Percentiles rank a stretch among this genome's conserved stretches.
phyloP scores from a whole-genome alignment of 2,113 vertebrate genomes.

The Scopus umbretta region DNA sequence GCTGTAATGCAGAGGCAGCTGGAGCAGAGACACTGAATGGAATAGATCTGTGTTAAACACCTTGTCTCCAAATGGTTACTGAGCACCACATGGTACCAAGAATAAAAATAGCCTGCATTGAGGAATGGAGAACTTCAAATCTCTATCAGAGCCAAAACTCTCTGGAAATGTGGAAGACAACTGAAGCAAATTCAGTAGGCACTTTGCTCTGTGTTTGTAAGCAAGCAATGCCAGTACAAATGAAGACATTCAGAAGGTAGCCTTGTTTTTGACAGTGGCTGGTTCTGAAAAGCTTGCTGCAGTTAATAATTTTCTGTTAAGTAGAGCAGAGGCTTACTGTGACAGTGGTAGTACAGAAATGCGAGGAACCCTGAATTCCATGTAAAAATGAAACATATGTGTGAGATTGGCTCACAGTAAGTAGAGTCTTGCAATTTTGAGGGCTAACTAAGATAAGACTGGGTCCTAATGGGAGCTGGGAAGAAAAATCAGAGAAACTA shows the following conservation, averaged over 20 bases:
- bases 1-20: background rate
- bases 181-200: background rate
- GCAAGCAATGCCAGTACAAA: background rate
- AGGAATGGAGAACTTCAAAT: background rate
- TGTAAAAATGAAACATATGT: background rate
- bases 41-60: background rate
- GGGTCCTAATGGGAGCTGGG: background rate
- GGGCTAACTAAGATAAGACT: background rate
- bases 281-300: background rate
- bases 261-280: background rate
- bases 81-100: background rate
- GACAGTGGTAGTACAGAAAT: background rate
- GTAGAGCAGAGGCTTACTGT: background rate
- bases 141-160: background rate
- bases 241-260: background rate
- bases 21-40: background rate
- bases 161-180: background rate
- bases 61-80: background rate
- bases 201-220: background rate
- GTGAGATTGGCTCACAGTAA: background rate
- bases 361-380: background rate
- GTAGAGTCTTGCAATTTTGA: background rate
- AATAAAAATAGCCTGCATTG: background rate
- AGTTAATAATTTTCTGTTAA: background rate
- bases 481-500: background rate